phyloP scores from a whole-genome alignment of 2,113 vertebrate genomes.

The Trichechus manatus region DNA sequence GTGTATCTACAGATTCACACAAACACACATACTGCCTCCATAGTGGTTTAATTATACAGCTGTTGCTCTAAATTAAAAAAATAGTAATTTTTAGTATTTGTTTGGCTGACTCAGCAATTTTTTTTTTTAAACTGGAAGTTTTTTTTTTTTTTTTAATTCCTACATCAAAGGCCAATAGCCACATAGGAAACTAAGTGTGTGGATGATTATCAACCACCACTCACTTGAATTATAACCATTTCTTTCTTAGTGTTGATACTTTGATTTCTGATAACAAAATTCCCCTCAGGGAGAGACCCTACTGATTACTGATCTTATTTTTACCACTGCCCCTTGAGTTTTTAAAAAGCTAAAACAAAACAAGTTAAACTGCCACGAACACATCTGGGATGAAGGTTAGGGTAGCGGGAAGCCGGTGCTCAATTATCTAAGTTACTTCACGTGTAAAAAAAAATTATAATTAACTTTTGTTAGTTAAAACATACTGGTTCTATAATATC shows the following conservation, averaged over 20 bases:
- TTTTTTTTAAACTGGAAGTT: too few relatives aligned
- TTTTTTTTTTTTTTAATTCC: background rate
- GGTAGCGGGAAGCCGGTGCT: background rate
- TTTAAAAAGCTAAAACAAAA: background rate
- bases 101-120: background rate
- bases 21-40: background rate
- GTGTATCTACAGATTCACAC: background rate
- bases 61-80: background rate
- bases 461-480: conserved; percentile 53
- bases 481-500: conserved; percentile 29
- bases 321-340: background rate
- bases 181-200: background rate
- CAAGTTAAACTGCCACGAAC: background rate
- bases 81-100: background rate
- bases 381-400: background rate
- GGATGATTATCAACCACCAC: background rate
- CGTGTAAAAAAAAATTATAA: background rate
- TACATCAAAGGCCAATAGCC: background rate
- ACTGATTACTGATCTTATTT: background rate
- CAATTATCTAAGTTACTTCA: background rate
- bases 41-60: background rate
- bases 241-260: background rate
- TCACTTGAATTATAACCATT: background rate
- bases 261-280: background rate
- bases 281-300: background rate